Percentiles rank a stretch among this genome's conserved stretches.
Evolutionary conservation across 2,888 invertebrate species (phyloP).

Genomic region (Choristoneura rosaceana): DNA sequence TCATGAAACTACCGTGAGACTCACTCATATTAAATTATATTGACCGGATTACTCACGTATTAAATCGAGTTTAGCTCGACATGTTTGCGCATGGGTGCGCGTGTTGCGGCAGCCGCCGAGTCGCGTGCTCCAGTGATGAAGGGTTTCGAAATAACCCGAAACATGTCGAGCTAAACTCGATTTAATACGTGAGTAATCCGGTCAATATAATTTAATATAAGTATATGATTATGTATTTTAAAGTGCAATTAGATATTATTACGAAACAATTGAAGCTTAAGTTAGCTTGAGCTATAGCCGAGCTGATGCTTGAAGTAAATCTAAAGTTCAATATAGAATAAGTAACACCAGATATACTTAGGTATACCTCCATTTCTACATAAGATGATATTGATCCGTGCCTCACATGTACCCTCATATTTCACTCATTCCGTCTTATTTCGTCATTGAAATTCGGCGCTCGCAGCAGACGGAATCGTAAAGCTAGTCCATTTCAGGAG

Average conservation of each 20-base stretch:
- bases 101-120: too few relatives aligned
- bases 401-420: conserved; percentile 34
- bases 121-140: too few relatives aligned
- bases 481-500: conserved; percentile 39
- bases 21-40: too few relatives aligned
- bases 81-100: too few relatives aligned
- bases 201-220: too few relatives aligned
- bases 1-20: too few relatives aligned
- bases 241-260: neutral
- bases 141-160: too few relatives aligned
- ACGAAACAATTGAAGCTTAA: neutral
- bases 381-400: conserved; percentile 36
- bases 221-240: too few relatives aligned
- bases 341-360: neutral
- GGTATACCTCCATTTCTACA: conserved; percentile 11
- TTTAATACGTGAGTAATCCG: too few relatives aligned
- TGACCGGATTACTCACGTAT: too few relatives aligned
- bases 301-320: neutral
- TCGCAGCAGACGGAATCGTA: conserved; percentile 36
- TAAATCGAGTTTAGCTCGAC: too few relatives aligned
- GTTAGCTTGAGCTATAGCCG: neutral
- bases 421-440: conserved; percentile 37
- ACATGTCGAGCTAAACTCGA: too few relatives aligned
- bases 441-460: conserved; percentile 39
- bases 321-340: neutral